Evolutionary conservation across 2,888 invertebrate genomes (phyloP), one percentile per base, ranked within the genome.

Genomic region (Plagodis dolabraria): DNA sequence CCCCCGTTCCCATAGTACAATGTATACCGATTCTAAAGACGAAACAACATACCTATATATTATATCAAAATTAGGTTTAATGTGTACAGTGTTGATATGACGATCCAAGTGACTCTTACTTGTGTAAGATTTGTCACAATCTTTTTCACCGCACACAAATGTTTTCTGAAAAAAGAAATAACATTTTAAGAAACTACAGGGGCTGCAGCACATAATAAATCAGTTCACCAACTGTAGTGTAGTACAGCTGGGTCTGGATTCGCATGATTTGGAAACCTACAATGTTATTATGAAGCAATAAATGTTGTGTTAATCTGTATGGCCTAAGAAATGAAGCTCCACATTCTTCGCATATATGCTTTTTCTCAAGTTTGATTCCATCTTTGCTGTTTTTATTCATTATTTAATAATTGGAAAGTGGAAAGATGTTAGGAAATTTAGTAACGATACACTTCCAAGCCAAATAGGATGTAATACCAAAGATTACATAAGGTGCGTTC

Each of bases 31-130:
- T 22, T 22, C 22, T 22, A 22, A 22, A 22, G 22, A 22, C 22
- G 22, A 22, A 4, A 22, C 22, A 22, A 45, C 67, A 64, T 77
- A 90, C 91, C 85, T 87, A 71, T 83, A 84, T 22, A 89, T 64
- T 57, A 84, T 68, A 71, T 82, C 79, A 42, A 67, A 74, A 60
- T 75, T 76, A 45, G 67, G 67, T 47, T 84, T 80, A 65, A 87
- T 86, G 69, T 94, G 94, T 5, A 80, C 86, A 52, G 79, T 90
- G 47, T 89, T 86, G 47, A 90, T 71, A 68, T 95, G 95, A 0
- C 95, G 91, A 73, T 94, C 94, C 51, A 95, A 80, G 74, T 95
- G 95, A 8, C 94, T 94, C 57, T 93, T 87, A 68, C 91, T 95
- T 2, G 94, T 92, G 63, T 95, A 96, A 0, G 93, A 85, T 76